Conservation (phyloP, 2,797 vertebrate genomes). For the Trematomus bernacchii region DNA sequence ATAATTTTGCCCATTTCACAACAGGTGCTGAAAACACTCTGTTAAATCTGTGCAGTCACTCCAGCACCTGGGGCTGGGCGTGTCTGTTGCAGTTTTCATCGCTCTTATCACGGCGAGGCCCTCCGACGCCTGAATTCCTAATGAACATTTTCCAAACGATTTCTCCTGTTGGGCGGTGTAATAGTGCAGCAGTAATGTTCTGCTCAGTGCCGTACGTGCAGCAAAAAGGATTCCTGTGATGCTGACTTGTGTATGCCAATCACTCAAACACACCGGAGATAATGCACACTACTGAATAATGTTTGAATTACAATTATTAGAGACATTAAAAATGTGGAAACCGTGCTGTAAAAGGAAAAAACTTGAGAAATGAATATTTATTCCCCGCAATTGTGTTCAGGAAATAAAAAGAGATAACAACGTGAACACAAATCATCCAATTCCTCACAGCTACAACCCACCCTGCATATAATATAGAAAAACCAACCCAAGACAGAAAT, state of each 20-base stretch:
- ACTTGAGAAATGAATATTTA: not conserved
- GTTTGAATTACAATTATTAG: not conserved
- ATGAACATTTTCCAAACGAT: slow-evolving; percentile 50
- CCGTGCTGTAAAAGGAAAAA: not conserved
- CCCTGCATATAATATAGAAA: not conserved
- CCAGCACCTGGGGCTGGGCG: slow-evolving; percentile 32
- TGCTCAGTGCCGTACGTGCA: slow-evolving; percentile 12
- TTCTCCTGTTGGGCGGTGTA: slow-evolving; percentile 28
- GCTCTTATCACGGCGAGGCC: not conserved
- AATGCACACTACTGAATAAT: not conserved
- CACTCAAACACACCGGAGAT: not conserved
- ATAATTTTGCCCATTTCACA: slow-evolving; percentile 18
- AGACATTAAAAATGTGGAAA: not conserved
- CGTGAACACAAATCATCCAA: not conserved
- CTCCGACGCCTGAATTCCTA: slow-evolving; percentile 32
- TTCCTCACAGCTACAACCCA: not conserved
- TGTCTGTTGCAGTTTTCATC: slow-evolving; percentile 16
- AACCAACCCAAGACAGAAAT: not conserved
- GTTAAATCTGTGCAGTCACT: not conserved
- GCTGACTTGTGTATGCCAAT: not conserved
- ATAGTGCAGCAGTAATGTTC: slow-evolving; percentile 42
- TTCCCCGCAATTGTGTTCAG: not conserved
- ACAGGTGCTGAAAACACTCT: not conserved
- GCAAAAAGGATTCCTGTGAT: slow-evolving; percentile 19
- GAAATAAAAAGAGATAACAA: not conserved